phyloP scores from a whole-genome alignment of 1,140 invertebrate genomes.

The Pogonognathellus flavescens region DNA sequence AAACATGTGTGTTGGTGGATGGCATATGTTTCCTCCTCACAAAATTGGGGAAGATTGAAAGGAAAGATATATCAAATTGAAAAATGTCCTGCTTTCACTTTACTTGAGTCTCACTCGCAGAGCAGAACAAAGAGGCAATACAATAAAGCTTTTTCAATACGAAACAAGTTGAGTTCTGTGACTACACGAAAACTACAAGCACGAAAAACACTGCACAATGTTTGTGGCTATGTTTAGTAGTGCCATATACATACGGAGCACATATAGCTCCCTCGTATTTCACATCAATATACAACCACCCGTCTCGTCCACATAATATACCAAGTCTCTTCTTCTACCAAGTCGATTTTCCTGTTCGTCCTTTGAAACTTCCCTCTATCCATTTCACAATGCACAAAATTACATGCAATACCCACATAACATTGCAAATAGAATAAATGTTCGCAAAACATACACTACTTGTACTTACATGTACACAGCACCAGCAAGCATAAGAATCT shows the following conservation, averaged over 20 bases:
- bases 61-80: constrained; percentile 64
- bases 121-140: constrained; percentile 18
- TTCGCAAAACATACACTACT: constrained; percentile 4
- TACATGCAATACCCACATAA: not conserved
- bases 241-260: too few relatives aligned
- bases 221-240: too few relatives aligned
- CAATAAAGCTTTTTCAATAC: constrained; percentile 32
- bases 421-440: too few relatives aligned
- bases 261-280: too few relatives aligned
- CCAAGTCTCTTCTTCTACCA: not conserved
- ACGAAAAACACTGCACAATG: too few relatives aligned
- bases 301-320: too few relatives aligned
- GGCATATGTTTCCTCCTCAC: constrained; percentile 50
- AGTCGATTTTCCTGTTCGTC: constrained; percentile 16
- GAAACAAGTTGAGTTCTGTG: not conserved
- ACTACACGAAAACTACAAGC: too few relatives aligned
- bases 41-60: constrained; percentile 58
- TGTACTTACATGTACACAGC: too few relatives aligned
- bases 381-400: not conserved
- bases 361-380: too few relatives aligned
- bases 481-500: too few relatives aligned
- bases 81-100: constrained; percentile 60
- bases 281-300: too few relatives aligned
- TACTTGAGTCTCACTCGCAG: constrained; percentile 39
- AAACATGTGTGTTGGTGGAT: not conserved